A percentile compares a stretch with the other conserved stretches of the same genome.
These are phyloP conservation scores for Eucidaris tribuloides DNA, from an alignment of 35 echinoderm and acorn worm species.

Conservation along the genomic window DNA sequence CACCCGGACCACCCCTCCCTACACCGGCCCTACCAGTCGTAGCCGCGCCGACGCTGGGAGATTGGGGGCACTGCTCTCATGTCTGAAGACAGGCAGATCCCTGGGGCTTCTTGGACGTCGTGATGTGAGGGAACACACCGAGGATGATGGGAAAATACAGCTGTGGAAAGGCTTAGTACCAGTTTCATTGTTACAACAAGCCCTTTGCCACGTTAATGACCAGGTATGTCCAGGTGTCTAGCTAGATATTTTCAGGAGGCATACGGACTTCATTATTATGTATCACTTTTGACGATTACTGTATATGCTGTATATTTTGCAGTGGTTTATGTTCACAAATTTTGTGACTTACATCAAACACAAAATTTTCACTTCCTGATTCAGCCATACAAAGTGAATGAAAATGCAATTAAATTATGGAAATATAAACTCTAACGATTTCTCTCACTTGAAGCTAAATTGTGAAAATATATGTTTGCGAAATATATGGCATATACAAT, in stretches of 20 bases:
- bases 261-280: not conserved
- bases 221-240: constrained; percentile 43
- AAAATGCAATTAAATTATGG: no score
- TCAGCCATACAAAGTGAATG: no score
- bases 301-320: no score
- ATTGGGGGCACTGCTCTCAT: constrained; percentile 66
- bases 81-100: constrained; percentile 70
- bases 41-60: not conserved
- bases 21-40: not conserved
- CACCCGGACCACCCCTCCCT: not conserved
- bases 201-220: constrained; percentile 52
- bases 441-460: no score
- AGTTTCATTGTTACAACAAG: constrained; percentile 39
- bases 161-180: constrained; percentile 82
- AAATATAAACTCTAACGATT: no score
- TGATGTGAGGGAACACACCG: not conserved
- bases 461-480: no score
- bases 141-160: not conserved
- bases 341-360: no score
- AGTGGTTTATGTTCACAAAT: no score
- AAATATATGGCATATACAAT: no score
- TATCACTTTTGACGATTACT: not conserved
- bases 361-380: no score
- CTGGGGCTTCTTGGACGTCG: constrained; percentile 30
- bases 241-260: not conserved